phyloP scores from a whole-genome alignment of 1,140 invertebrate species.

The Ooceraea biroi region DNA sequence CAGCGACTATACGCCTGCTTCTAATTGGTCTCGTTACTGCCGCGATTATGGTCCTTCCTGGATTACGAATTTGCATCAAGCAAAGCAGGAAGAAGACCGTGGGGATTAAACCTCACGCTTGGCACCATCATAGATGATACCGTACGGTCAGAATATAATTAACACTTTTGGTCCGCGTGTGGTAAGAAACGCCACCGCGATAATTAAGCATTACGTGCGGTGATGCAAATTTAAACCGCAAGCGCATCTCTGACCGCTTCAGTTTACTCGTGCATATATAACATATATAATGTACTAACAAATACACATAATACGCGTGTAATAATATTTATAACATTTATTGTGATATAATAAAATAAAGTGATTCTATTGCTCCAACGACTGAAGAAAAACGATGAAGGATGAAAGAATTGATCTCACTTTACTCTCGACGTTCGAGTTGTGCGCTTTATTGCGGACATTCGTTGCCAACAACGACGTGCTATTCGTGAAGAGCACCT shows the following conservation, averaged over 20 bases:
- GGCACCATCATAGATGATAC: neutral
- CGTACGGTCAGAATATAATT: slow-evolving; percentile 27
- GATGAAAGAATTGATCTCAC: slow-evolving; percentile 23
- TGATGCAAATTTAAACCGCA: slow-evolving; percentile 29
- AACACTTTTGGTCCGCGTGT: slow-evolving; percentile 19
- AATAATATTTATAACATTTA: too few relatives aligned
- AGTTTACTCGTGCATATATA: slow-evolving; percentile 16
- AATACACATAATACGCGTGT: too few relatives aligned
- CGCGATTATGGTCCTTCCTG: neutral
- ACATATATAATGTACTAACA: too few relatives aligned
- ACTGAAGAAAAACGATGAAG: too few relatives aligned
- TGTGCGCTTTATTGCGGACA: neutral
- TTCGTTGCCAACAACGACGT: neutral
- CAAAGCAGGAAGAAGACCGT: slow-evolving; percentile 2
- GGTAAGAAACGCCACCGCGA: slow-evolving; percentile 43
- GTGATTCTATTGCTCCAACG: neutral
- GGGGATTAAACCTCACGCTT: slow-evolving; percentile 30
- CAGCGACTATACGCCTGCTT: neutral
- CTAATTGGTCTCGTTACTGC: slow-evolving; percentile 4
- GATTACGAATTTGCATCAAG: slow-evolving; percentile 24
- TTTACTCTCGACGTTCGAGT: slow-evolving; percentile 4
- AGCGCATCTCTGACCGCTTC: neutral
- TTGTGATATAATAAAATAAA: neutral
- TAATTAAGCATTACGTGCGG: slow-evolving; percentile 41
- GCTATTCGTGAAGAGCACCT: neutral